Base-by-base conservation (phyloP, 1,140 invertebrate genomes). In the Drosophila sturtevanti region DNA sequence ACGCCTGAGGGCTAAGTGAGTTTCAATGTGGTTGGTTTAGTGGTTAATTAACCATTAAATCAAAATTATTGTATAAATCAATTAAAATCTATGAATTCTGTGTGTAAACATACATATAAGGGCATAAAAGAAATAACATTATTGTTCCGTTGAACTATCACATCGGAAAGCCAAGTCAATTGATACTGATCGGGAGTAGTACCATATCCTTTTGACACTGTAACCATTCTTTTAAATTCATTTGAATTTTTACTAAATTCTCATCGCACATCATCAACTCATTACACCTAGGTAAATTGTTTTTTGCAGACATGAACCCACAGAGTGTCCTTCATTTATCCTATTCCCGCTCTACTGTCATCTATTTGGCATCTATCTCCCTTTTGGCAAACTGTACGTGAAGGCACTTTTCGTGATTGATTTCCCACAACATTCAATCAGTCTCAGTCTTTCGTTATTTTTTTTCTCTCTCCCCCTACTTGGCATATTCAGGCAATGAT, bases 371-470 rank as follows among this genome's bases (percentile, higher is more conserved):
- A 5, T 44, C 16, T 48, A 10, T 10, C 16, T 4, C n/a, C n/a
- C n/a, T n/a, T n/a, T 44, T 48, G 7, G 41, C 6, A 10, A 48
- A 18, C 16, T 48, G 41, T 48, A 48, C 16, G 41, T 48, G 41
- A 48, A 48, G 41, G 41, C 41, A 48, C 41, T 48, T 9, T 16
- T 48, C 21, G 41, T 44, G 41, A 48, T 48, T 48, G 41, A 48
- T 21, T 27, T 11, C 31, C 48, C 11, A 16, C 10, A 65, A 52
- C 41, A 21, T 44, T 37, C 72, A 74, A 74, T 74, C 72, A 74
- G 55, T 74, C 55, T 38, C 34, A 54, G 41, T 44, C 41, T 31
- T 77, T 78, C 22, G 58, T 51, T 31, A 4, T 31, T 31, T 31
- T 31, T 31, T 31, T 6, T 31, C 27, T 31, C n/a, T n/a, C n/a